Conservation (phyloP, 2,888 invertebrate genomes). For the Crepidodera aurea region DNA sequence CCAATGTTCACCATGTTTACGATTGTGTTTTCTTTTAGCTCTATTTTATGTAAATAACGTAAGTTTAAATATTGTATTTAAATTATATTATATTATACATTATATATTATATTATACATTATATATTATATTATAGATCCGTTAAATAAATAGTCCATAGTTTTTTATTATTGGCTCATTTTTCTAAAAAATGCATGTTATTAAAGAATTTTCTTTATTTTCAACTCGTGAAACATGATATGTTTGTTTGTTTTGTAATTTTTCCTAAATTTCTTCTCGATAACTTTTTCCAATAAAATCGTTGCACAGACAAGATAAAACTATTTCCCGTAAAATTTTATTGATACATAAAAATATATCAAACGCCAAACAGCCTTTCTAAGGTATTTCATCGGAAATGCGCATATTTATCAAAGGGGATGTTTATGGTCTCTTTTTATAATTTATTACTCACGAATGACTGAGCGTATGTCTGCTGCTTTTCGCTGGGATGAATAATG, state of each 20-base stretch:
- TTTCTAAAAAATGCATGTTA: too few relatives aligned
- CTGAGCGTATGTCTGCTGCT: conserved; percentile 11
- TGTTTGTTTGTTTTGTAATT: neutral
- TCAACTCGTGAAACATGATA: too few relatives aligned
- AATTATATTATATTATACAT: too few relatives aligned
- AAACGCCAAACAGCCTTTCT: conserved; percentile 21
- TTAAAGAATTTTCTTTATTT: too few relatives aligned
- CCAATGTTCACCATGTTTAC: too few relatives aligned
- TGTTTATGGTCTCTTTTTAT: conserved; percentile 19
- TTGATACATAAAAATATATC: conserved; percentile 28
- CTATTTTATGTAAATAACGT: too few relatives aligned
- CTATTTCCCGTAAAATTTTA: conserved; percentile 25
- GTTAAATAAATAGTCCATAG: too few relatives aligned
- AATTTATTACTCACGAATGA: conserved; percentile 26
- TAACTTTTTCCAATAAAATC: neutral
- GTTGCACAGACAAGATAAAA: conserved; percentile 15
- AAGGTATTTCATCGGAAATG: conserved; percentile 26
- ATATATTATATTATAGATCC: too few relatives aligned
- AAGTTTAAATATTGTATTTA: too few relatives aligned
- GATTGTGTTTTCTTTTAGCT: too few relatives aligned
- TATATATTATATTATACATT: too few relatives aligned
- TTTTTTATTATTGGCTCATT: too few relatives aligned
- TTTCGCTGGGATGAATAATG: conserved; percentile 5
- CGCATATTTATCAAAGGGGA: conserved; percentile 25
- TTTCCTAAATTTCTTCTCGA: neutral